phyloP scores from a whole-genome alignment of 2,797 vertebrate species.

The Pogoniulus pusillus region DNA sequence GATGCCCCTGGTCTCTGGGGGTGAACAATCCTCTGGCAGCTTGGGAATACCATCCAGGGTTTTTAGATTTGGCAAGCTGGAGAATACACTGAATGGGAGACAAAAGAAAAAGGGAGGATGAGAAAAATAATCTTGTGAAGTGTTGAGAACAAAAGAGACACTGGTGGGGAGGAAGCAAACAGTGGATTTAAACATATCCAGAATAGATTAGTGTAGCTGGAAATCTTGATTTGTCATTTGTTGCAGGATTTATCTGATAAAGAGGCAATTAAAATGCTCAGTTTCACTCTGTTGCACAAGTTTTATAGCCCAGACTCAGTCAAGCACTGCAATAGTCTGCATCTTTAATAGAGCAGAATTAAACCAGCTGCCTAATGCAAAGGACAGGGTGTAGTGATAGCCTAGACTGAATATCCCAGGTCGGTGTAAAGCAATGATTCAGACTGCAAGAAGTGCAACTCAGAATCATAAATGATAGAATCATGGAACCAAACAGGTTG shows the following conservation, averaged over 20 bases:
- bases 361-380: background rate
- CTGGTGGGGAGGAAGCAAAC: too few species aligned
- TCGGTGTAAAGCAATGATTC: background rate
- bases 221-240: background rate
- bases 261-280: background rate
- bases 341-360: background rate
- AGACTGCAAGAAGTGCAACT: background rate
- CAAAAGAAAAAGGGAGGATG: background rate
- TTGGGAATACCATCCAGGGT: slow-evolving; percentile 90
- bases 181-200: background rate
- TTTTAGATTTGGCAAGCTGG: slow-evolving; percentile 94
- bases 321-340: background rate
- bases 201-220: background rate
- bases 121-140: background rate
- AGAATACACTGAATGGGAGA: slow-evolving; percentile 85
- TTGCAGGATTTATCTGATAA: background rate
- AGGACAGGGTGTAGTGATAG: background rate
- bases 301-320: background rate
- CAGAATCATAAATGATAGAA: too few species aligned
- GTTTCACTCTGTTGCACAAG: background rate
- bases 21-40: slow-evolving; percentile 86
- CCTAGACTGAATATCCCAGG: background rate
- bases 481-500: too few species aligned
- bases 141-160: background rate
- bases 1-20: slow-evolving; percentile 67